These are phyloP conservation scores for Eulacestoma nigropectus DNA, from an alignment of 2,113 vertebrate species.

Conservation along the genomic window DNA sequence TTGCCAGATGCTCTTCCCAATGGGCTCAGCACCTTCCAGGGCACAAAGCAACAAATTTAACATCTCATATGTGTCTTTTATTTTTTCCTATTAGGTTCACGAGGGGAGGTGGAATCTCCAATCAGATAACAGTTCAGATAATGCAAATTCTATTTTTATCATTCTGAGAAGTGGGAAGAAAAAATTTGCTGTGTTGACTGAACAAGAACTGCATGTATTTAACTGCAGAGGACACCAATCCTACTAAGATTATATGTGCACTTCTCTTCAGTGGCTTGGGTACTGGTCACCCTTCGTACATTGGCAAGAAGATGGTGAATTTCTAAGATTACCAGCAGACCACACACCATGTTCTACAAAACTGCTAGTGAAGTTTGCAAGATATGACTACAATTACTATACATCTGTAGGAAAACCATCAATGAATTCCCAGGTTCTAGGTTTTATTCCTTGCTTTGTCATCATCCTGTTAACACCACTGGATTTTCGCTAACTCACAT, in stretches of 20 bases:
- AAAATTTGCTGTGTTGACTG: background rate
- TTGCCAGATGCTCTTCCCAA: background rate
- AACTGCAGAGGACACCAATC: background rate
- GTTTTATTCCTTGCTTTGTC: background rate
- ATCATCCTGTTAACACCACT: fast-evolving
- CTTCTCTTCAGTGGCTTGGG: background rate
- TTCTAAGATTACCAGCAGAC: background rate
- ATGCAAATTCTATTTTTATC: background rate
- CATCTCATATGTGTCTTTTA: background rate
- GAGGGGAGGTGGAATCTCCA: background rate
- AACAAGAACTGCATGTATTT: background rate
- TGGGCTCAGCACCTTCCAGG: background rate
- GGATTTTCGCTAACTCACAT: background rate
- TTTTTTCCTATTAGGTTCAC: background rate
- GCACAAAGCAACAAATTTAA: background rate
- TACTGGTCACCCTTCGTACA: background rate
- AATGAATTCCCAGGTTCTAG: background rate
- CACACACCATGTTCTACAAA: background rate
- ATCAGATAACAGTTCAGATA: background rate
- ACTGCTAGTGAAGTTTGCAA: background rate
- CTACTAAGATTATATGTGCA: background rate
- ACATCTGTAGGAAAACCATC: background rate
- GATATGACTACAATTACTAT: background rate
- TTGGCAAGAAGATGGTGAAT: background rate
- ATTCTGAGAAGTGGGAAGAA: background rate